Evolutionary conservation across 2,113 vertebrate genomes (phyloP).

Genomic region (Pterophyllum scalare): DNA sequence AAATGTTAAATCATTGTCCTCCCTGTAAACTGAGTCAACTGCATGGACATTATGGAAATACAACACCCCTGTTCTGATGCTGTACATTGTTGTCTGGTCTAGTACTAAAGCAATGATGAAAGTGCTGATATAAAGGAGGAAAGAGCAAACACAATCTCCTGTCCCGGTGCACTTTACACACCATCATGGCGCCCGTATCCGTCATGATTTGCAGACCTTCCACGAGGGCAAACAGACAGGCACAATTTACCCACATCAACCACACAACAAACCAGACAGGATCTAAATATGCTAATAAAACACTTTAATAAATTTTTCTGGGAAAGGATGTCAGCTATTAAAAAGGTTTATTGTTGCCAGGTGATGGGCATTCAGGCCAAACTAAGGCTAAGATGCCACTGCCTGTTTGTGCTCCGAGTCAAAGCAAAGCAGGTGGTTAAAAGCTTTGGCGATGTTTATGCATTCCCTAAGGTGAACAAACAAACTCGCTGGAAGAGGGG

Average conservation of each 20-base stretch:
- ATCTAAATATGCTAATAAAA: constrained; percentile 33
- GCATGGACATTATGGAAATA: constrained; percentile 5
- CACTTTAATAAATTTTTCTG: neutral
- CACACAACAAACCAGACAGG: constrained; percentile 31
- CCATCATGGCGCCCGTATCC: neutral
- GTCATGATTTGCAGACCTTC: constrained; percentile 44
- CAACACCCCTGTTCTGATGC: neutral
- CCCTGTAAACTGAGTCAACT: constrained; percentile 9
- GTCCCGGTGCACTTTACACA: constrained; percentile 37
- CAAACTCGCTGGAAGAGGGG: neutral
- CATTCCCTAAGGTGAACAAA: neutral
- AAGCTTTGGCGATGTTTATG: neutral
- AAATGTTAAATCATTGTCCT: neutral
- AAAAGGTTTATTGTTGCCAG: constrained; percentile 26
- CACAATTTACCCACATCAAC: constrained; percentile 16
- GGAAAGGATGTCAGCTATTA: neutral
- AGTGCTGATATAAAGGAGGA: constrained; percentile 8
- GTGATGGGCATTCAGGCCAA: neutral
- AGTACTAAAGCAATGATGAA: constrained; percentile 28
- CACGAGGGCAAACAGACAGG: constrained; percentile 11
- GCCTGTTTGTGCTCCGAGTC: neutral
- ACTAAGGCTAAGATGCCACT: neutral
- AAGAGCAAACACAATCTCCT: constrained; percentile 38
- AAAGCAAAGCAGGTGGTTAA: constrained; percentile 9
- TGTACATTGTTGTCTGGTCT: constrained; percentile 1